phyloP scores from a whole-genome alignment of 2,888 invertebrate genomes.

The Nomada lathburiana region DNA sequence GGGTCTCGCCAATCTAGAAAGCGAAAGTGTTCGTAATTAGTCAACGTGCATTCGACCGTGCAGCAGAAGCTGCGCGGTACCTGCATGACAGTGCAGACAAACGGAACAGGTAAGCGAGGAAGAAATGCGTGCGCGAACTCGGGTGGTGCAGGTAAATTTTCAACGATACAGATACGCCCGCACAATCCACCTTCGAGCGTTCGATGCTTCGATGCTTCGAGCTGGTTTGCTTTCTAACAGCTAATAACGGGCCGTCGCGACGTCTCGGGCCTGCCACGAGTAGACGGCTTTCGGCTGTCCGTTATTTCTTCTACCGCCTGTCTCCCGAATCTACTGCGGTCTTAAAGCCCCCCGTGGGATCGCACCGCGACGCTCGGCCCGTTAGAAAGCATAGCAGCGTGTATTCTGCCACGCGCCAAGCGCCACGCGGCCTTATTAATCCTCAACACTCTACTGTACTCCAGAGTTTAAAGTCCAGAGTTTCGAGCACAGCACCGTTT shows the following conservation, averaged over 20 bases:
- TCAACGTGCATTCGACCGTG: too few species aligned
- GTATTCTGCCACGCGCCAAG: neutral
- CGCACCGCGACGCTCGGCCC: slow-evolving; percentile 48
- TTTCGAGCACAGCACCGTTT: slow-evolving; percentile 12
- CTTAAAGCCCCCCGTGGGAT: slow-evolving; percentile 25
- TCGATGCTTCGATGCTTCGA: slow-evolving; percentile 59
- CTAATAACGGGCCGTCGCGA: slow-evolving; percentile 75
- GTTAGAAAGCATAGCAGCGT: slow-evolving; percentile 73
- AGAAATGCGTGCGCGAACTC: slow-evolving; percentile 4
- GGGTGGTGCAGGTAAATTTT: slow-evolving; percentile 30
- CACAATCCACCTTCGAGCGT: slow-evolving; percentile 31
- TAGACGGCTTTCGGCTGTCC: slow-evolving; percentile 76
- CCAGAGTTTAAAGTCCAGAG: neutral
- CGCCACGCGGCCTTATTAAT: slow-evolving; percentile 19
- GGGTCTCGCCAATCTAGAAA: too few species aligned
- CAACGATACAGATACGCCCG: slow-evolving; percentile 34
- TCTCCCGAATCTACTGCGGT: slow-evolving; percentile 54
- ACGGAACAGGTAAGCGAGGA: neutral
- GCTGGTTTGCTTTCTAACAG: slow-evolving; percentile 82
- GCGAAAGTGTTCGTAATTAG: neutral
- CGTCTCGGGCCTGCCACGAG: slow-evolving; percentile 34
- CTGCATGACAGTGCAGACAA: too few species aligned
- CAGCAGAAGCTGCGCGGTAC: too few species aligned
- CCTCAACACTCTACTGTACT: neutral
- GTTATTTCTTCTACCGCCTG: slow-evolving; percentile 75